Evolutionary conservation across 2,113 vertebrate genomes (phyloP), one percentile per base, ranked within the genome.

Genomic region (Anoplopoma fimbria): DNA sequence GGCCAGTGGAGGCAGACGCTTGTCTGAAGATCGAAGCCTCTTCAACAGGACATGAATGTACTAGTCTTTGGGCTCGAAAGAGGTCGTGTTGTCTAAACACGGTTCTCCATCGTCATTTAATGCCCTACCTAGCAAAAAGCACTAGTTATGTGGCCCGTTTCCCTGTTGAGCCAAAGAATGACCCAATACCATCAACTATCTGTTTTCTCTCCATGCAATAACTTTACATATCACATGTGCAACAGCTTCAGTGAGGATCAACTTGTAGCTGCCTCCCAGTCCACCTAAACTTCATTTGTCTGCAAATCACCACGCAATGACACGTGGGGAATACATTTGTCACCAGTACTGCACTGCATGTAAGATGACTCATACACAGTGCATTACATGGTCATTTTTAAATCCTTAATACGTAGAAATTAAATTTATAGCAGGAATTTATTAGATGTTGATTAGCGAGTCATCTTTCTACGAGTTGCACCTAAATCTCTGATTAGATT

Each of bases 111-210:
- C 77, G 84, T 85, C 80, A 74, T 71, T 82, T 76, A 74, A 84
- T 81, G 85, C 84, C 87, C 82, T 77, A 40, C 80, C 73, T 81
- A 75, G 89, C 85, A 77, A 87, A 90, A 76, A 85, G 71, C 86
- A 89, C 78, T 85, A 90, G 88, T 88, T 75, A 62, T 73, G 83
- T 87, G 89, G 87, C 89, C 88, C 80, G 10, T 89, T 86, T 74
- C 75, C 88, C 76, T 78, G 85, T 89, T 91, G 93, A 92, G 93
- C 93, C 93, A 94, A 94, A 94, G 92, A 94, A 91, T 75, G 92
- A 91, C 79, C 85, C 78, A 61, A 36, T 81, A 80, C 81, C 84
- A 91, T 90, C 89, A 85, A 53, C 75, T 80, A 7, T 49, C 63
- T 76, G 51, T 92, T 92, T 84, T 87, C 76, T 83, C 75, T 80